phyloP scores from a whole-genome alignment of 2,888 invertebrate species.

The Scaptodrosophila latifasciaeformis region DNA sequence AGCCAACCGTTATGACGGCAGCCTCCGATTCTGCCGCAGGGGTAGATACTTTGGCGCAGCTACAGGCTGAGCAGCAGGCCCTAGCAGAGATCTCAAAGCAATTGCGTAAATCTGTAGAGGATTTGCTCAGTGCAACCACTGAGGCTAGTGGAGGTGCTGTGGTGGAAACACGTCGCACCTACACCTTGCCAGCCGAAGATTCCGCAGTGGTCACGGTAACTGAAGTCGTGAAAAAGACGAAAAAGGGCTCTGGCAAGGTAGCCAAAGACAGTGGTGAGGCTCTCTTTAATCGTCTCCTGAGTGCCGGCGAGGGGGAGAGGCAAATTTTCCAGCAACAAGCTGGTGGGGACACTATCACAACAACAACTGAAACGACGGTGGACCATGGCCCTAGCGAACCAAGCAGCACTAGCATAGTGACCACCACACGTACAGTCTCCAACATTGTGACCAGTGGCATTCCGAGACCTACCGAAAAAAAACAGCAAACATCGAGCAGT shows the following conservation, averaged over 20 bases:
- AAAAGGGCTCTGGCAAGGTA: slow-evolving; percentile 26
- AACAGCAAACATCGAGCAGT: slow-evolving; percentile 14
- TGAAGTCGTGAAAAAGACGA: slow-evolving; percentile 53
- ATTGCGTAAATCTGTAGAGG: slow-evolving; percentile 67
- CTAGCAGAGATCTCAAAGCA: slow-evolving; percentile 71
- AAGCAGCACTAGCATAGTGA: slow-evolving; percentile 60
- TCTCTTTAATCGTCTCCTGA: slow-evolving; percentile 62
- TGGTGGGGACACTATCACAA: slow-evolving; percentile 66
- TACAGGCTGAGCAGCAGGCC: slow-evolving; percentile 68
- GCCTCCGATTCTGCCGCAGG: background rate
- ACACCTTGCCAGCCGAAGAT: slow-evolving; percentile 45
- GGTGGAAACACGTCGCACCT: slow-evolving; percentile 53
- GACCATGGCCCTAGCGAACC: slow-evolving; percentile 40
- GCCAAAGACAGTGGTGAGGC: slow-evolving; percentile 56
- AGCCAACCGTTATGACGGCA: background rate
- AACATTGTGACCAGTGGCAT: slow-evolving; percentile 72
- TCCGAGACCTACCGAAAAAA: slow-evolving; percentile 51
- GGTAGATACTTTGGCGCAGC: slow-evolving; percentile 54
- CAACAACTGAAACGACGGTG: slow-evolving; percentile 68
- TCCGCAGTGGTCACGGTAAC: slow-evolving; percentile 52
- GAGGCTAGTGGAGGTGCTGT: slow-evolving; percentile 52
- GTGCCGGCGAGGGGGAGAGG: slow-evolving; percentile 55
- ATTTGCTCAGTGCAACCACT: slow-evolving; percentile 58
- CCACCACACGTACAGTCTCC: slow-evolving; percentile 72
- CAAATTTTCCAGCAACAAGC: slow-evolving; percentile 66